Base-by-base conservation (phyloP, 23 tunicate genomes). In the Ascidia mentula region DNA sequence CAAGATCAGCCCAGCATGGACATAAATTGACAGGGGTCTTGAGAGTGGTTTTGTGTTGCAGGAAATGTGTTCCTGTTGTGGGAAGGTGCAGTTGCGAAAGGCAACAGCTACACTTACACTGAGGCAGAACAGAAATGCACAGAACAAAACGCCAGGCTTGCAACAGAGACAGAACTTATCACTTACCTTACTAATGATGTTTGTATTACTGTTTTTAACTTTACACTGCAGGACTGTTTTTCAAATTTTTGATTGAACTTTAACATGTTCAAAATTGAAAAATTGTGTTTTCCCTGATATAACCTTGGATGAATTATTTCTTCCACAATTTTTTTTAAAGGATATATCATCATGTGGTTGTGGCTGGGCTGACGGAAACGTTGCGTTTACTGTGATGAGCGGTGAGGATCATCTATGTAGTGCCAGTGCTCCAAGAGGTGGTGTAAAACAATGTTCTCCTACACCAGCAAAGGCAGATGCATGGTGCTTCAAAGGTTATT, bases 291-390 rank as follows among this genome's bases (percentile, higher is more conserved):
- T n/a, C n/a, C n/a, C n/a, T n/a, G 65, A 6, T 20, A 53, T 15
- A 42, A 42, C 53, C 53, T 42, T 42, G 53, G 53, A 12, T 12
- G 12, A 42, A 42, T 9, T 42, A 42, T 42, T 9, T 42, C 53
- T 5, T 53, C 65, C 22, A 9, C 65, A 53, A 53, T 9, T 42
- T 6, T 20, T 53, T 37, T 38, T 78, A 0, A 70, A 90, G 97
- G 97, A 91, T 40, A 72, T 91, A 8, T 85, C 90, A 15, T 89
- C 97, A n/a, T 91, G 97, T 60, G 82, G 83, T 6, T 91, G 97
- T 71, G 90, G 90, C 1, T 91, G 97, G 97, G 81, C 32, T 0
- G 87, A 73, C 18, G 97, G 90, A 5, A 72, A 72, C 24, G 61
- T 39, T 28, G 82, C 84, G 9, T 71, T 40, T 24, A 45, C 84